Conservation (phyloP, 2,888 invertebrate species). For the Ichneumoninae sp. region DNA sequence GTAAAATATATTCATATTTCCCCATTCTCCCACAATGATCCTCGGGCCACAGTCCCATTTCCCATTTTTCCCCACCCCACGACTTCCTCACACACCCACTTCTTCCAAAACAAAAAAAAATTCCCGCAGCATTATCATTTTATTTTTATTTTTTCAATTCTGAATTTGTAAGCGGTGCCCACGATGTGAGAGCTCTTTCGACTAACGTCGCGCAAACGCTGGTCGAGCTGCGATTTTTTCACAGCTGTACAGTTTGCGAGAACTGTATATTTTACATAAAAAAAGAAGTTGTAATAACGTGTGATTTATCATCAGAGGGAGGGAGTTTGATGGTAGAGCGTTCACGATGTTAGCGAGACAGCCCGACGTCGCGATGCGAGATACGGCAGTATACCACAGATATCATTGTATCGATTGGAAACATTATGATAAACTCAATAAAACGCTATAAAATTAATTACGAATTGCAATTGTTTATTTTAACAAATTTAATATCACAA, state of each 20-base stretch:
- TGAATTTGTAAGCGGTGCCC: constrained; percentile 62
- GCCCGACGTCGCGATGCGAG: constrained; percentile 71
- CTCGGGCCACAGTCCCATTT: constrained; percentile 31
- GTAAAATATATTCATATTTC: constrained; percentile 76
- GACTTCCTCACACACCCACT: constrained; percentile 17
- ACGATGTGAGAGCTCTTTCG: constrained; percentile 55
- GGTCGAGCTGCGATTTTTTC: constrained; percentile 50
- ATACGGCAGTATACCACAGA: constrained; percentile 82
- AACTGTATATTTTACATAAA: constrained; percentile 17
- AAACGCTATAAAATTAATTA: constrained; percentile 80
- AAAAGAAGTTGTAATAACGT: not conserved
- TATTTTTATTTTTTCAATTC: constrained; percentile 40
- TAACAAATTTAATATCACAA: constrained; percentile 2
- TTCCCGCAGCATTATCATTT: constrained; percentile 40
- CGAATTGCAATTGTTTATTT: constrained; percentile 42
- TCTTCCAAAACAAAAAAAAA: constrained; percentile 50
- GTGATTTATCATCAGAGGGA: constrained; percentile 41
- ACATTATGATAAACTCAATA: constrained; percentile 84
- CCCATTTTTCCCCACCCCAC: constrained; percentile 54
- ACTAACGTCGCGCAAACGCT: constrained; percentile 52
- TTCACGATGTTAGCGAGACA: constrained; percentile 60
- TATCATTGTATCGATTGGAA: constrained; percentile 84
- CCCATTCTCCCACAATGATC: constrained; percentile 66
- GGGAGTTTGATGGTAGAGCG: constrained; percentile 19
- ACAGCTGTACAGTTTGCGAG: not conserved